These are phyloP conservation scores for Sturnira hondurensis DNA, from an alignment of 2,113 vertebrate species.

Conservation along the genomic window DNA sequence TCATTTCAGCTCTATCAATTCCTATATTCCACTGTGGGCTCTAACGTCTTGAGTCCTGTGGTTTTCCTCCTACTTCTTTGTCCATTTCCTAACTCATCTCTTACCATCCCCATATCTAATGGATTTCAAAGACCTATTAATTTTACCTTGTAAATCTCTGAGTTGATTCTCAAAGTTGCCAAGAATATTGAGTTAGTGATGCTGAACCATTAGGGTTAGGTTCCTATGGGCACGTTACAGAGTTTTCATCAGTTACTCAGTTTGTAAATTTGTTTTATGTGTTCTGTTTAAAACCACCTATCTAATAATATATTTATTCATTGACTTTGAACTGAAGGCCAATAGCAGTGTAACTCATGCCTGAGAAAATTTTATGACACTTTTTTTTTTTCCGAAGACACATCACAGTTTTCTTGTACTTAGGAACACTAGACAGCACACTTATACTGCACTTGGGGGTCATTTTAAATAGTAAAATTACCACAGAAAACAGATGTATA, in stretches of 20 bases:
- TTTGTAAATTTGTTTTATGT: not conserved
- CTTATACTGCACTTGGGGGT: not conserved
- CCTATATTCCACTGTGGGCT: too few species aligned
- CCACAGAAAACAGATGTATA: not conserved
- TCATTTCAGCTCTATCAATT: too few species aligned
- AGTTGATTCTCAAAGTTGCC: not conserved
- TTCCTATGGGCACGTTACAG: not conserved
- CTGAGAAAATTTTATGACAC: not conserved
- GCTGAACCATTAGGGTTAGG: not conserved
- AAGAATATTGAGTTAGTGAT: not conserved
- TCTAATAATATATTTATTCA: not conserved
- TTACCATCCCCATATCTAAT: not conserved
- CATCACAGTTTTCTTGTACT: not conserved
- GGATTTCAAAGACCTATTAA: not conserved
- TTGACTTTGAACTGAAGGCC: not conserved
- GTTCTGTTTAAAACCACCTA: not conserved
- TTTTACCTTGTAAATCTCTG: not conserved
- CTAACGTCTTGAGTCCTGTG: not conserved
- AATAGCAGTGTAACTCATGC: not conserved
- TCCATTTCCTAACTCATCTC: not conserved
- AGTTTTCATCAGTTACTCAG: not conserved
- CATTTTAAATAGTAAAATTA: not conserved
- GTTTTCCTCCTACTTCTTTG: not conserved
- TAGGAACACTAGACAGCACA: not conserved
- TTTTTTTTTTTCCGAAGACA: not conserved